Conservation (phyloP, 2,797 vertebrate genomes). For the Crocodylus rhombifer region DNA sequence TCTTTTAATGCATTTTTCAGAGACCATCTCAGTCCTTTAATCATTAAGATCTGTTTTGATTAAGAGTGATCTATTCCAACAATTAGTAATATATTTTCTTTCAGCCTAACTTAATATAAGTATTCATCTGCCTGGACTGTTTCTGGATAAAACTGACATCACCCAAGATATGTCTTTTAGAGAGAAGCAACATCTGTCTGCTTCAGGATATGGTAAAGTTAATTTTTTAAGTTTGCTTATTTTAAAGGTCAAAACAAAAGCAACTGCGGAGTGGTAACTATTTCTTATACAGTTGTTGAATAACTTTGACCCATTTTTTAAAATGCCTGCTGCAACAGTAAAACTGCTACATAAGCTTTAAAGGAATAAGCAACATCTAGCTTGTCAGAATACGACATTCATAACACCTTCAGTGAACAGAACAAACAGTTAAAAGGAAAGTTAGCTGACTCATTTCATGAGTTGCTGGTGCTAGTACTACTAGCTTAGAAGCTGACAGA, state of each 20-base stretch:
- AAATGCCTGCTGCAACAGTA: constrained; percentile 44
- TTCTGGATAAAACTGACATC: constrained; percentile 36
- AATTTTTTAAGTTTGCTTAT: not conserved
- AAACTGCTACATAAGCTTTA: constrained; percentile 66
- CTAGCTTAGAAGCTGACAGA: constrained; percentile 70
- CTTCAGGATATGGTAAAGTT: not conserved
- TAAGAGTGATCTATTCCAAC: constrained; percentile 21
- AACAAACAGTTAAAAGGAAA: constrained; percentile 78
- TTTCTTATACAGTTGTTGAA: constrained; percentile 39
- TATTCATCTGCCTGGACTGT: constrained; percentile 19
- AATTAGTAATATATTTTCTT: constrained; percentile 15
- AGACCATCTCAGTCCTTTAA: constrained; percentile 42
- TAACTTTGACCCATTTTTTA: constrained; percentile 53
- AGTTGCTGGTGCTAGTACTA: constrained; percentile 63
- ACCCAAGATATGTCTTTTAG: constrained; percentile 7
- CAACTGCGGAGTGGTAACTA: not conserved
- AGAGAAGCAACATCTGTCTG: not conserved
- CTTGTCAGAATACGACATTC: constrained; percentile 60
- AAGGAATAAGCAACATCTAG: constrained; percentile 55
- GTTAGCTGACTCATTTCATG: constrained; percentile 78
- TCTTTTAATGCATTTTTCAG: not conserved
- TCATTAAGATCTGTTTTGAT: constrained; percentile 18
- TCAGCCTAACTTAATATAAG: constrained; percentile 23
- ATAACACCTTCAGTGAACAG: constrained; percentile 68
- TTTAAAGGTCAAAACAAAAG: constrained; percentile 51